phyloP scores from a whole-genome alignment of 2,888 invertebrate species.

The Rhagonycha lutea region DNA sequence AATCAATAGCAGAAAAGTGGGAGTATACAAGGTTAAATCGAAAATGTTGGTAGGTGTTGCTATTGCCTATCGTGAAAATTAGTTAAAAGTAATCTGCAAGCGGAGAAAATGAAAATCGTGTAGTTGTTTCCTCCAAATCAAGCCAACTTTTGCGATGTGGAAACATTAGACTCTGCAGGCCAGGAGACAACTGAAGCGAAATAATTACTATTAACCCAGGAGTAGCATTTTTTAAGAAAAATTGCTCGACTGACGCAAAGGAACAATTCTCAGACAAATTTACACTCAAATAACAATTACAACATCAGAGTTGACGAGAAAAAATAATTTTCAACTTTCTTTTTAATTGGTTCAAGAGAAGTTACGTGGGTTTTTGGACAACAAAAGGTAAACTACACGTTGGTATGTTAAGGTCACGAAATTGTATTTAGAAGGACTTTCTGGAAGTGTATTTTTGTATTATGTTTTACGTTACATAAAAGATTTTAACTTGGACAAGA shows the following conservation, averaged over 20 bases:
- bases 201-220: too few species aligned
- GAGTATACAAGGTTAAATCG: not conserved
- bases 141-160: too few species aligned
- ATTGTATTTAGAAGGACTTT: not conserved
- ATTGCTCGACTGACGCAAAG: not conserved
- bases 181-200: too few species aligned
- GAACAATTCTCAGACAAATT: not conserved
- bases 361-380: not conserved
- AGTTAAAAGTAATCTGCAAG: too few species aligned
- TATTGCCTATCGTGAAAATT: too few species aligned
- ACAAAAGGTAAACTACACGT: not conserved
- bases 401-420: not conserved
- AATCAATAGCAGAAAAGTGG: not conserved
- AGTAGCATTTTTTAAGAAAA: not conserved
- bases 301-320: not conserved
- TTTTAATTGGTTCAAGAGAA: slow-evolving; percentile 4
- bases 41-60: not conserved
- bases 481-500: not conserved
- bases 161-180: too few species aligned
- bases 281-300: not conserved
- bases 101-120: too few species aligned
- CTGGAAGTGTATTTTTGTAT: not conserved
- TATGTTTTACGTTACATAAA: not conserved
- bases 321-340: not conserved
- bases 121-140: too few species aligned